Evolutionary conservation across 2,888 invertebrate genomes (phyloP).

Genomic region (Leptinotarsa tumamoca): DNA sequence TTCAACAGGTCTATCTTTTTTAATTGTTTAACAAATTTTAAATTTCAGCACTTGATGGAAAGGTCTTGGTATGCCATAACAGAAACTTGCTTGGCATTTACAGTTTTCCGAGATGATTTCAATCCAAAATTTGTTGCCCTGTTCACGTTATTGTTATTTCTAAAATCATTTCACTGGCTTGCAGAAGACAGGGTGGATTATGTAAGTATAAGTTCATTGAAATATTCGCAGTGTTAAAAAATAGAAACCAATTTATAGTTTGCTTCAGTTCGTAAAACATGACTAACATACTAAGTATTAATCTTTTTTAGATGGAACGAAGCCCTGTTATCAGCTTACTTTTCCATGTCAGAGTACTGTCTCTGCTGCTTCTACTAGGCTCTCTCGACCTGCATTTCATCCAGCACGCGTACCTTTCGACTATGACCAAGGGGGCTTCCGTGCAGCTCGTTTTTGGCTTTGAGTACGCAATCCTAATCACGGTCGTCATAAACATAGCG

Average conservation of each 20-base stretch:
- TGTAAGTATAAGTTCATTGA: slow-evolving; percentile 74
- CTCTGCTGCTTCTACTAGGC: slow-evolving; percentile 84
- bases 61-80: slow-evolving; percentile 99
- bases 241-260: too few species aligned
- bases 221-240: too few species aligned
- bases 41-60: slow-evolving; percentile 92
- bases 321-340: slow-evolving; percentile 96
- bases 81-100: slow-evolving; percentile 99
- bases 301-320: slow-evolving; percentile 89
- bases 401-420: slow-evolving; percentile 93
- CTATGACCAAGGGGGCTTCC: slow-evolving; percentile 92
- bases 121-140: slow-evolving; percentile 97
- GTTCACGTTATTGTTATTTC: slow-evolving; percentile 94
- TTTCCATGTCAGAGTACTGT: slow-evolving; percentile 92
- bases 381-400: slow-evolving; percentile 90
- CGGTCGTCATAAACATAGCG: slow-evolving; percentile 90
- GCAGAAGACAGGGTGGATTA: slow-evolving; percentile 99
- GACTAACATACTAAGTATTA: too few species aligned
- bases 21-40: background rate
- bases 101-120: slow-evolving; percentile 98
- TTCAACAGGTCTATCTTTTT: background rate
- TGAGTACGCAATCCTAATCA: slow-evolving; percentile 97
- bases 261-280: too few species aligned
- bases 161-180: slow-evolving; percentile 99
- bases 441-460: slow-evolving; percentile 99